Base-by-base conservation (phyloP, 2,113 vertebrate species). In the Lucifuga dentata region DNA sequence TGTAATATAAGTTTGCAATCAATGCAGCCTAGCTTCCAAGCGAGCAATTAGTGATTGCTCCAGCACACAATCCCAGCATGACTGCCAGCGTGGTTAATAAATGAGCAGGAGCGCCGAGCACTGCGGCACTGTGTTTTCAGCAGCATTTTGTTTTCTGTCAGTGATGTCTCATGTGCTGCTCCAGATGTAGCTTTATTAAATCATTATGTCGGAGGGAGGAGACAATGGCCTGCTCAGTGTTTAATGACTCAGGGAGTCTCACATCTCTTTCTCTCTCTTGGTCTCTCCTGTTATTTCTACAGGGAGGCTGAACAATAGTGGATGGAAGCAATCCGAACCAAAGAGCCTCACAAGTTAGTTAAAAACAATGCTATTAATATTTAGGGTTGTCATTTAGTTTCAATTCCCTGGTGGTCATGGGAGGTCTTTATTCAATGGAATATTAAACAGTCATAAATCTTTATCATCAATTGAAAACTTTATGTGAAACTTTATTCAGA, bases 111-210 rank as follows among this genome's bases (percentile, higher is more conserved):
- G 63, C 76, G 64, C 32, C 63, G 66, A 56, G 81, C 75, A 78
- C 80, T 81, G 85, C 73, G 23, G 78, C 83, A 79, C 65, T 82
- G 66, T 81, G 76, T 78, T 83, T 81, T 60, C 74, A 60, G 68
- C 71, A 71, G 87, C 78, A 80, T 80, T 86, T 85, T 84, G 81
- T 82, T 86, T 73, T 53, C 79, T 85, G 86, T 75, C 88, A 76
- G 65, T 62, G 70, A 67, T 59, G 84, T 88, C 84, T 85, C 60
- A 59, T 76, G 78, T 36, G 59, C 48, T 45, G 49, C 80, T 85
- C 74, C 86, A 83, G 87, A 88, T 86, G 88, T 76, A 74, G 78
- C 85, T 86, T 90, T 86, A 89, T 89, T 83, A 90, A 89, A 90
- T 86, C 77, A 86, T 83, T 72, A 87, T 77, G 86, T 86, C 44